These are phyloP conservation scores for Gila robusta DNA, from an alignment of 2,797 vertebrate genomes.

Conservation along the genomic window DNA sequence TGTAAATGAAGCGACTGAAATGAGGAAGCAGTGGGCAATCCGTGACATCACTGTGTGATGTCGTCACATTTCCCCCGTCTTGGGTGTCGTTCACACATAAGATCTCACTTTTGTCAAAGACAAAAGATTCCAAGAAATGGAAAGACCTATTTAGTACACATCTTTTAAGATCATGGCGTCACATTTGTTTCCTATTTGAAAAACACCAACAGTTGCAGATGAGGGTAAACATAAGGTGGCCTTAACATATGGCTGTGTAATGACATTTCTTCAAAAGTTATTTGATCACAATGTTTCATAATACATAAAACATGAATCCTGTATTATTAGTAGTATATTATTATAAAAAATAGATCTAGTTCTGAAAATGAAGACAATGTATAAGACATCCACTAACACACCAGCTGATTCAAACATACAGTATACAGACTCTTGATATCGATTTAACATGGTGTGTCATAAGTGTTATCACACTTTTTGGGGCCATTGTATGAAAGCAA, in stretches of 20 bases:
- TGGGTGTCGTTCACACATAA: neutral
- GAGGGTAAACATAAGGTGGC: neutral
- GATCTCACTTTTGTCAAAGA: neutral
- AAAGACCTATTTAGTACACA: neutral
- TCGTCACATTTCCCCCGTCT: neutral
- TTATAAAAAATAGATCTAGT: neutral
- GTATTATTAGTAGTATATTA: neutral
- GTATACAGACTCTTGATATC: neutral
- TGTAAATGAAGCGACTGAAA: neutral
- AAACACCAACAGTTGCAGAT: too few species aligned
- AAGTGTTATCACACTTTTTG: neutral
- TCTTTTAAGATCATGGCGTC: too few species aligned
- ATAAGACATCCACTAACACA: neutral
- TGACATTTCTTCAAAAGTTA: neutral
- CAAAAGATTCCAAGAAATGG: neutral
- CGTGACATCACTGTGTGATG: neutral
- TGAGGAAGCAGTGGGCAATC: slow-evolving; percentile 15
- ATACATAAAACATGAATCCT: neutral
- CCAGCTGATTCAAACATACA: neutral
- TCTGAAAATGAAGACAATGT: neutral
- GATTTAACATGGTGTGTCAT: neutral
- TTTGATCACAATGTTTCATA: neutral
- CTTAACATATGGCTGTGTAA: neutral
- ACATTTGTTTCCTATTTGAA: too few species aligned
- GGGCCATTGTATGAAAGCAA: neutral